Evolutionary conservation across 53 echinoderm and acorn worm species (phyloP).

Genomic region (Patiria pectinifera): DNA sequence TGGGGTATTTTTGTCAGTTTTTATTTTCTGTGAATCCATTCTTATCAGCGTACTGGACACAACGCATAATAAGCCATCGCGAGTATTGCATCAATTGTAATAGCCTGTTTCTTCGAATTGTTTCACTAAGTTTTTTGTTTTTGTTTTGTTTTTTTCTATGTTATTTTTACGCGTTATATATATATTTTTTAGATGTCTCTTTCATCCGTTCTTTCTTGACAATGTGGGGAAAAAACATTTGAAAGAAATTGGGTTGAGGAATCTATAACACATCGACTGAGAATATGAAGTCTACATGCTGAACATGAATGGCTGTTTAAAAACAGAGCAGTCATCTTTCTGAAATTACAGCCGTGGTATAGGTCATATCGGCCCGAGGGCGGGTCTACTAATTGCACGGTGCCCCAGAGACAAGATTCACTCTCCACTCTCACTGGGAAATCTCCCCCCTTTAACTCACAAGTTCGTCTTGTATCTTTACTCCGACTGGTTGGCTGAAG

Average conservation of each 20-base stretch:
- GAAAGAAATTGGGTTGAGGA: neutral
- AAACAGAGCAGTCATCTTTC: constrained; percentile 23
- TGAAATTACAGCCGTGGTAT: constrained; percentile 53
- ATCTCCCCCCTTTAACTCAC: neutral
- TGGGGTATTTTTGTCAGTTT: too few species aligned
- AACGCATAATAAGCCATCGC: too few species aligned
- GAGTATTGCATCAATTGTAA: too few species aligned
- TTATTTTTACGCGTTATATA: too few species aligned
- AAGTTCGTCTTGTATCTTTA: neutral
- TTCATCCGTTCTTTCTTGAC: neutral
- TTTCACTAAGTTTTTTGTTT: too few species aligned
- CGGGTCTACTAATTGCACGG: constrained; percentile 32
- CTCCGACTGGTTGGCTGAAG: neutral
- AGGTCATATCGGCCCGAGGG: constrained; percentile 44
- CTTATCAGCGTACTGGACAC: too few species aligned
- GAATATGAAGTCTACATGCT: neutral
- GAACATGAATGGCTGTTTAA: constrained; percentile 6
- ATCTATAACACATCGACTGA: constrained; percentile 39
- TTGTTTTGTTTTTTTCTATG: too few species aligned
- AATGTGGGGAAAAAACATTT: neutral
- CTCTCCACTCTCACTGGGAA: neutral
- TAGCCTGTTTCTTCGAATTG: too few species aligned
- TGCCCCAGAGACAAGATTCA: neutral
- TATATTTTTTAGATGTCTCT: neutral
- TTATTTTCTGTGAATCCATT: too few species aligned